Conservation (phyloP, 2,113 vertebrate species). For the Pedionomus torquatus region DNA sequence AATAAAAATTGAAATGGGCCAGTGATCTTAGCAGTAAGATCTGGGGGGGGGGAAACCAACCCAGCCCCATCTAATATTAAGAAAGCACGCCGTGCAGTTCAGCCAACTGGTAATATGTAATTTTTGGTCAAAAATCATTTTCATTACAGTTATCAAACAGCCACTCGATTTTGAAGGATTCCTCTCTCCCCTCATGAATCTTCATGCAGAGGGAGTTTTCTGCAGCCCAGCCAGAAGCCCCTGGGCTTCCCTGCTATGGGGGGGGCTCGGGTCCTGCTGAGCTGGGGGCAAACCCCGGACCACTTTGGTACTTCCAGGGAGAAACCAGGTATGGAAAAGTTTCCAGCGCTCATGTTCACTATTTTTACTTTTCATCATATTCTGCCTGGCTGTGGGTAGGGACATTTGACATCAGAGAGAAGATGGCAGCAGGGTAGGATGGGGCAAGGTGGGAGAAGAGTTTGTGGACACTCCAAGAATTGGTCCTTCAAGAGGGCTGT, state of each 20-base stretch:
- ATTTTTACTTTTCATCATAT: neutral
- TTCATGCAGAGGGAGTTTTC: neutral
- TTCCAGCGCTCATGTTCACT: neutral
- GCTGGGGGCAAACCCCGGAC: neutral
- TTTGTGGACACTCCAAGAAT: neutral
- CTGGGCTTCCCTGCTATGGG: neutral
- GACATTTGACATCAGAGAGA: neutral
- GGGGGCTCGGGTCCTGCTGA: neutral
- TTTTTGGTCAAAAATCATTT: slow-evolving; percentile 66
- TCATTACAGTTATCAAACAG: slow-evolving; percentile 21
- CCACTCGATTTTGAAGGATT: neutral
- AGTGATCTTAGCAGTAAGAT: slow-evolving; percentile 69
- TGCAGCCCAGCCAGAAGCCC: neutral
- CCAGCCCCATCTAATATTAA: slow-evolving; percentile 47
- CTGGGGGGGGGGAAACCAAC: neutral
- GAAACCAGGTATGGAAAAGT: neutral
- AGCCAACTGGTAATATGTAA: slow-evolving; percentile 46
- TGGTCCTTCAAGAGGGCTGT: neutral
- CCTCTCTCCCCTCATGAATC: neutral
- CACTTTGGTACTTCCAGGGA: neutral
- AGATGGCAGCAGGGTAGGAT: neutral
- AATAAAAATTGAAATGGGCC: slow-evolving; percentile 82
- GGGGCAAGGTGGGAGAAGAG: neutral
- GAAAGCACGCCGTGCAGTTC: slow-evolving; percentile 26
- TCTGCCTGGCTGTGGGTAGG: neutral